Evolutionary conservation across 2,113 vertebrate genomes (phyloP).

Genomic region (Pungitius pungitius): DNA sequence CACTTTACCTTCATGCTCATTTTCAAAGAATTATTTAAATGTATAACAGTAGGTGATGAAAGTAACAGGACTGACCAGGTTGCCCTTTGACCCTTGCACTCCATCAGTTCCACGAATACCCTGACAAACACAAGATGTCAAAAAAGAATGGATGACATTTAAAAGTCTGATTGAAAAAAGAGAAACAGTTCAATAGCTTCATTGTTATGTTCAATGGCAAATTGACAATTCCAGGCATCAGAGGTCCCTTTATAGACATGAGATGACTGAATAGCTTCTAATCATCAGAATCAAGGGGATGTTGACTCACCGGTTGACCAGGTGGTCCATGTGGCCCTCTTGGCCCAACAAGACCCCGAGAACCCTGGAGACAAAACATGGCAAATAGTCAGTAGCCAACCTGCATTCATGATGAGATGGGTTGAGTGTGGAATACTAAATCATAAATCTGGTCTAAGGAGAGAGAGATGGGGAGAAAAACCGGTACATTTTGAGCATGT

Average conservation of each 20-base stretch:
- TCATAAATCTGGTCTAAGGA: constrained; percentile 48
- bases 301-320: constrained; percentile 83
- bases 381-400: constrained; percentile 56
- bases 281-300: constrained; percentile 31
- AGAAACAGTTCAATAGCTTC: constrained; percentile 1
- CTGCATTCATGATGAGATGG: constrained; percentile 46
- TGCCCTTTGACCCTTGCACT: constrained; percentile 87
- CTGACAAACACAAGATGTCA: constrained; percentile 65
- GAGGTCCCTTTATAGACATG: constrained; percentile 24
- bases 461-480: constrained; percentile 6
- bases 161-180: background rate
- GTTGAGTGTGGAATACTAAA: constrained; percentile 59
- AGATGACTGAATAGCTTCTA: constrained; percentile 36
- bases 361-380: constrained; percentile 81
- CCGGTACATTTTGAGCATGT: constrained; percentile 28
- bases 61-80: constrained; percentile 79
- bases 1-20: background rate
- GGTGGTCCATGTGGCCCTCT: constrained; percentile 83
- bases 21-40: background rate
- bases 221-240: constrained; percentile 22
- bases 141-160: constrained; percentile 6
- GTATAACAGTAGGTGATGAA: background rate
- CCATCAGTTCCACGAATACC: constrained; percentile 87
- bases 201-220: constrained; percentile 22
- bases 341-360: constrained; percentile 86